A percentile compares a stretch with the other conserved stretches of the same genome.
Conservation (phyloP, 2,113 vertebrate species). For the Laterallus jamaicensis region DNA sequence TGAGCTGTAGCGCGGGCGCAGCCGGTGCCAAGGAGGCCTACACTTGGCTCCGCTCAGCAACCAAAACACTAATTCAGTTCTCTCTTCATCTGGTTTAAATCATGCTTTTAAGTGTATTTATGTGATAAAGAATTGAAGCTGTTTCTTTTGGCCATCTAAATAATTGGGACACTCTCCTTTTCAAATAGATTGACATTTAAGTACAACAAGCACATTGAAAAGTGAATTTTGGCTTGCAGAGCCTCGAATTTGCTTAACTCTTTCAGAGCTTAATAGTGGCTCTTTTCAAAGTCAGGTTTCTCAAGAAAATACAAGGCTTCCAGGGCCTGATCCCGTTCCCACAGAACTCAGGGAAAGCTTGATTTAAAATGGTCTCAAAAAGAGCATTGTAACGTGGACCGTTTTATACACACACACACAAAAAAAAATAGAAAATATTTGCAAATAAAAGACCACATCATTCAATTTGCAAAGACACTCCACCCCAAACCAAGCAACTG, state of each 20-base stretch:
- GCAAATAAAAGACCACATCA: neutral
- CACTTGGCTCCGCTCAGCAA: neutral
- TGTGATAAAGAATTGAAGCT: slow-evolving; percentile 72
- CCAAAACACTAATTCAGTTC: slow-evolving; percentile 41
- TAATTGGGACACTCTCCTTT: slow-evolving; percentile 72
- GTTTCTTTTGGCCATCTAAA: slow-evolving; percentile 73
- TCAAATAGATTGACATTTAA: slow-evolving; percentile 58
- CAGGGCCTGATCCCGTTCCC: neutral
- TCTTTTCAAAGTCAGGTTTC: slow-evolving; percentile 16
- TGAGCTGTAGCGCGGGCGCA: neutral
- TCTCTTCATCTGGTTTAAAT: slow-evolving; percentile 76
- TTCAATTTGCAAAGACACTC: neutral
- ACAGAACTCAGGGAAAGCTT: neutral
- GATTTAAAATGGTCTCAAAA: neutral
- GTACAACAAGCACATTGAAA: slow-evolving; percentile 68
- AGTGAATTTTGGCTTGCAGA: slow-evolving; percentile 42
- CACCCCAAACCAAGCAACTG: neutral
- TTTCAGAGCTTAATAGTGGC: slow-evolving; percentile 20
- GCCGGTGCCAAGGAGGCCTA: neutral
- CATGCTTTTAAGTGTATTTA: slow-evolving; percentile 67
- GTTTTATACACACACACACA: neutral
- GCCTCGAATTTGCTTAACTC: slow-evolving; percentile 39
- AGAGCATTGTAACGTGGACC: neutral
- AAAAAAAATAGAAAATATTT: neutral
- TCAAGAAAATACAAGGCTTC: slow-evolving; percentile 20